Conservation (phyloP, 2,888 invertebrate species). For the Conistra vaccinii region DNA sequence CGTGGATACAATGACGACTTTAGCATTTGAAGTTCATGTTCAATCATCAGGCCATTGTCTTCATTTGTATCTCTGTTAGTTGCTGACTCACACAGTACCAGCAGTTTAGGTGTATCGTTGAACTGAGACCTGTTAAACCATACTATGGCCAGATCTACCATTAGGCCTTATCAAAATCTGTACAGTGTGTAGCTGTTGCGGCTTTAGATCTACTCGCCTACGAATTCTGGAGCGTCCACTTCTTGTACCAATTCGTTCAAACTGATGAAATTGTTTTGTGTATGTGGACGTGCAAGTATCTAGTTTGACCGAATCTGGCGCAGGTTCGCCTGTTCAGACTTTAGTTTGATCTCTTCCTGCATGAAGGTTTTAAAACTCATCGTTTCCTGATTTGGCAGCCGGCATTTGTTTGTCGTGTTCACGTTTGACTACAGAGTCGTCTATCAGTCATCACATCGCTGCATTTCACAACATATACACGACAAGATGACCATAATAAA, state of each 20-base stretch:
- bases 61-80: neutral
- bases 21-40: constrained; percentile 35
- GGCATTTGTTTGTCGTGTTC: neutral
- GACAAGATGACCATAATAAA: neutral
- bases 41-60: constrained; percentile 31
- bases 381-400: neutral
- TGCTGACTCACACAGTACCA: neutral
- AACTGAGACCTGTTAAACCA: constrained; percentile 4
- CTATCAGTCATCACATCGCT: too few relatives aligned
- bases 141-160: neutral
- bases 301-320: neutral
- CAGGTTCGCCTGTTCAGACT: neutral
- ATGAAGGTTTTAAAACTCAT: neutral
- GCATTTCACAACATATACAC: neutral
- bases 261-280: neutral
- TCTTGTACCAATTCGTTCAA: neutral
- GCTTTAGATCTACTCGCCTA: neutral
- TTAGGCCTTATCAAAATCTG: neutral
- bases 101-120: neutral
- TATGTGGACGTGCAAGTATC: neutral
- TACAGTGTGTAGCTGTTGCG: neutral
- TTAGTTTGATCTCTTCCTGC: neutral
- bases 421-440: neutral
- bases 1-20: constrained; percentile 11
- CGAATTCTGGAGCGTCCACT: neutral